A percentile compares a stretch with the other conserved stretches of the same genome.
Evolutionary conservation across 2,888 invertebrate species (phyloP).

Genomic region (Ceraclea dissimilis): DNA sequence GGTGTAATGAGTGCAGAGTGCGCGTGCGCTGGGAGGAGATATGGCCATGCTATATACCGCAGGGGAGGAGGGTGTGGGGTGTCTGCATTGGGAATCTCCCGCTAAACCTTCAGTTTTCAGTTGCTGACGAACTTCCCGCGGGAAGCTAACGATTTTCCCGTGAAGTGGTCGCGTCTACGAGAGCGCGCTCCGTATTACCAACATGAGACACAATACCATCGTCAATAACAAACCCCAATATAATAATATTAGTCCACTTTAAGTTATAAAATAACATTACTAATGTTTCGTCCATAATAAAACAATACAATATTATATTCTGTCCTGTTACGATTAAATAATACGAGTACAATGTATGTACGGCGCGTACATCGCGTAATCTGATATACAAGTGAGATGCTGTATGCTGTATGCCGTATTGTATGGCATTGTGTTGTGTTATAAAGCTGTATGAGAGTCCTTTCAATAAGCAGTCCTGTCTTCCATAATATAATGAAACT

Average conservation of each 20-base stretch:
- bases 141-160: slow-evolving; percentile 5
- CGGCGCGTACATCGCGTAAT: no score
- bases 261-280: background rate
- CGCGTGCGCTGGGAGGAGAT: background rate
- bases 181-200: slow-evolving; percentile 6
- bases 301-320: background rate
- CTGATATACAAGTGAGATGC: no score
- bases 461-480: slow-evolving; percentile 2
- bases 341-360: no score
- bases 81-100: slow-evolving; percentile 3
- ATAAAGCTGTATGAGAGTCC: no score
- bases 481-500: slow-evolving; percentile 16
- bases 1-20: background rate
- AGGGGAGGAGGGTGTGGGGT: slow-evolving; percentile 5
- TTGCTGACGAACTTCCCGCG: slow-evolving; percentile 9
- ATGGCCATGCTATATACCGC: background rate
- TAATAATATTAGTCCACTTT: background rate
- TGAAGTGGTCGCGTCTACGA: slow-evolving; percentile 7
- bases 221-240: background rate
- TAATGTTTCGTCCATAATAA: background rate
- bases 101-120: slow-evolving; percentile 5
- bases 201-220: slow-evolving; percentile 4
- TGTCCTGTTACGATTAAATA: no score
- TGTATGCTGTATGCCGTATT: no score
- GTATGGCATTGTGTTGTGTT: no score